Evolutionary conservation across 2,888 invertebrate genomes (phyloP), one percentile per base, ranked within the genome.

Genomic region (Tortricodes alternella): DNA sequence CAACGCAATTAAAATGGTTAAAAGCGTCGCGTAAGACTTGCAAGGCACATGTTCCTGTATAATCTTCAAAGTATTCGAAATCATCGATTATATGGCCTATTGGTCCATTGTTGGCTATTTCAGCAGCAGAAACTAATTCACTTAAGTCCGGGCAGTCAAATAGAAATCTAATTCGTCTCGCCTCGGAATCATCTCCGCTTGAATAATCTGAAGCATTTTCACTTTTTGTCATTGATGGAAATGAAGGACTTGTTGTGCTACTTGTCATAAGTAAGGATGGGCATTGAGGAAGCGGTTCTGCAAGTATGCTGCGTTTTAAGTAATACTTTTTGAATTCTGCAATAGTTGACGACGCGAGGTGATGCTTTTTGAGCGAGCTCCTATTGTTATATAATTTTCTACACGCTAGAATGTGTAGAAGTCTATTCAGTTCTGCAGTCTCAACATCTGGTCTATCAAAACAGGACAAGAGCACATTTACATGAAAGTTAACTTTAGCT

Each of bases 91-190:
- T 71, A 56, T 87, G 83, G 34, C 65, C 70, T 4, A 75, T 65
- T 19, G 85, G 83, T 52, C 72, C 66, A 27, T 76, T 68, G 52
- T 69, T 80, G n/a, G 75, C 73, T 60, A 89, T 83, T 77, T 90
- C 89, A 34, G 78, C 75, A 16, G 85, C 82, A 24, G 89, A 85
- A 7, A 87, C 81, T 56, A 89, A 68, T 68, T 88, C 89, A 63
- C 83, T 87, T 35, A 90, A 76, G 65, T 89, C 89, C 5, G 89
- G 85, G 62, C 86, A 89, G 32, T 84, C 82, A 62, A 89, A 89
- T 18, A 89, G 70, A 52, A 75, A 73, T 60, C 75, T 80, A 0
- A 85, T 73, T 13, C 74, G 67, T 58, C 61, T 59, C 5, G 49
- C 50, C 64, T 81, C 81, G 6, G 72, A 57, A 46, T 78, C 73